Evolutionary conservation across 2,797 vertebrate species (phyloP).

Genomic region (Pseudomugil tenellus): DNA sequence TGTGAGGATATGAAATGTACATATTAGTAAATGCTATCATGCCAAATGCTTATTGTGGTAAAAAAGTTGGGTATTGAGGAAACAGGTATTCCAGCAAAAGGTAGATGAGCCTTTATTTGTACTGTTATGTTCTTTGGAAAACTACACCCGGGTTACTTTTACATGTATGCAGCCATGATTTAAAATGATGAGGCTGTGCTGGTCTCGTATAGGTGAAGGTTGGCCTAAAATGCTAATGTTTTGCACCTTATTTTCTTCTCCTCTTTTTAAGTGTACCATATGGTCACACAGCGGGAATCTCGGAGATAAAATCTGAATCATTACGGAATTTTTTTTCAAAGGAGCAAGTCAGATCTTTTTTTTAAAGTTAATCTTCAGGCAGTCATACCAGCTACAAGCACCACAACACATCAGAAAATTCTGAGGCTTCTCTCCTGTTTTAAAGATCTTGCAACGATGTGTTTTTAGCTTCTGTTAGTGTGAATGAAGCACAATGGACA

Average conservation of each 20-base stretch:
- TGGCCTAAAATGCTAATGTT: not conserved
- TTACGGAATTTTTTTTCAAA: conserved; percentile 48
- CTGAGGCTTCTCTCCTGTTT: not conserved
- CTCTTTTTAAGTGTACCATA: conserved; percentile 67
- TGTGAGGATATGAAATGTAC: not conserved
- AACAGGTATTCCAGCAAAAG: no score
- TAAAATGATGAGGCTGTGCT: not conserved
- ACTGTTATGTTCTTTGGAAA: no score
- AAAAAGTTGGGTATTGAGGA: not conserved
- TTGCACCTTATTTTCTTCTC: conserved; percentile 24
- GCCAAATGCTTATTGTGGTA: no score
- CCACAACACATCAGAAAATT: not conserved
- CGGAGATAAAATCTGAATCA: conserved; percentile 58
- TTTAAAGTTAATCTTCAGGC: conserved; percentile 5
- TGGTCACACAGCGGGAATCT: conserved; percentile 74
- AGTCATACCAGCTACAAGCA: not conserved
- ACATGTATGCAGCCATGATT: not conserved
- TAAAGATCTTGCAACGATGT: not conserved
- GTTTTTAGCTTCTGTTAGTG: not conserved
- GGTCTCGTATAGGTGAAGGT: not conserved
- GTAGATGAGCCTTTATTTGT: no score
- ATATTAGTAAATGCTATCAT: not conserved
- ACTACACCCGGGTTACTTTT: not conserved
- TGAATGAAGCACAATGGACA: conserved; percentile 9
- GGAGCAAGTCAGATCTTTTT: conserved; percentile 44